These are phyloP conservation scores for Rhizomys pruinosus DNA, from an alignment of 2,113 vertebrate species.

Conservation along the genomic window DNA sequence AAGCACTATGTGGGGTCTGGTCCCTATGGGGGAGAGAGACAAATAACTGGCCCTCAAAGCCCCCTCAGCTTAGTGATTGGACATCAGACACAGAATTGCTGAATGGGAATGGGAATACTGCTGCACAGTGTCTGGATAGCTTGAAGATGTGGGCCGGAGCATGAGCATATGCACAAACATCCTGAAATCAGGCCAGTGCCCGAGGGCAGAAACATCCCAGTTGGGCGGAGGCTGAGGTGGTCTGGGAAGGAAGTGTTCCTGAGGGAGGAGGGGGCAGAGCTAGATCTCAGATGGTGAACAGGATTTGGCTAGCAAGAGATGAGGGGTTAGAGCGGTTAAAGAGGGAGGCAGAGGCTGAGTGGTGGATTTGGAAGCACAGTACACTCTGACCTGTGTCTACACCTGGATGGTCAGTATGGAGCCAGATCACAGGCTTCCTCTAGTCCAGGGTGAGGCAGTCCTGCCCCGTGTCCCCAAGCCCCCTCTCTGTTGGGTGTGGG, in stretches of 20 bases:
- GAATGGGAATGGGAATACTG: neutral
- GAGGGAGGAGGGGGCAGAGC: neutral
- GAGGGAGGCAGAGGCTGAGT: neutral
- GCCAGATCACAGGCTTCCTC: neutral
- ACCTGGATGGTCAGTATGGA: neutral
- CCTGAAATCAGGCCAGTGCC: conserved; percentile 11
- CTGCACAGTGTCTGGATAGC: neutral
- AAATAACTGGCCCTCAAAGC: neutral
- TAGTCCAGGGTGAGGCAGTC: conserved; percentile 5
- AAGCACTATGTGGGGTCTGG: conserved; percentile 54
- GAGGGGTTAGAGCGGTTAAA: neutral
- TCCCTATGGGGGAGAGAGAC: conserved; percentile 31
- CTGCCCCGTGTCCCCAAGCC: conserved; percentile 64
- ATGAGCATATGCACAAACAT: neutral
- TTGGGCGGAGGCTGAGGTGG: neutral
- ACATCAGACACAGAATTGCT: neutral
- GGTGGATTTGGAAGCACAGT: neutral
- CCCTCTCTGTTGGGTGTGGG: conserved; percentile 19
- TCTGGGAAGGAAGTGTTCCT: conserved; percentile 30
- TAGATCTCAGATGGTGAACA: neutral
- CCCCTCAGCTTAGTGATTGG: neutral
- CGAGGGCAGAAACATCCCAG: neutral
- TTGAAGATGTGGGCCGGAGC: neutral
- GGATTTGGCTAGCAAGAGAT: conserved; percentile 15
- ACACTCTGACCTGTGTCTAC: neutral